phyloP scores from a whole-genome alignment of 2,888 invertebrate species.

The Ectemnius continuus region DNA sequence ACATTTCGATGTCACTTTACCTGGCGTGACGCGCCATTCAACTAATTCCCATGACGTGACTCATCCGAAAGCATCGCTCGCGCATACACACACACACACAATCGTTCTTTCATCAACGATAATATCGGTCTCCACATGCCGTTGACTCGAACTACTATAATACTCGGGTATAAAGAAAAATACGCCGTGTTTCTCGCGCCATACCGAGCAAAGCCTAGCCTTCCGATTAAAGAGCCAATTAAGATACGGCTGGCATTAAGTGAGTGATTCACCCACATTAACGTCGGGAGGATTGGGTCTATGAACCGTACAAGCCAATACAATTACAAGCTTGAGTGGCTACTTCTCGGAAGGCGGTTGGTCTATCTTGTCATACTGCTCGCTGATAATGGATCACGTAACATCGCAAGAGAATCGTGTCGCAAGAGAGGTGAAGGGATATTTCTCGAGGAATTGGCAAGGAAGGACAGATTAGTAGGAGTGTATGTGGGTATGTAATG shows the following conservation, averaged over 20 bases:
- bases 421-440: too few species aligned
- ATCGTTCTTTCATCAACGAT: conserved; percentile 15
- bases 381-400: too few species aligned
- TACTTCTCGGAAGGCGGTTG: too few species aligned
- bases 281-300: too few species aligned
- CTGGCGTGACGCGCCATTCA: conserved; percentile 46
- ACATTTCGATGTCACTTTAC: conserved; percentile 49
- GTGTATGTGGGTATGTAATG: not conserved
- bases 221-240: conserved; percentile 1
- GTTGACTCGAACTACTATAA: conserved; percentile 7
- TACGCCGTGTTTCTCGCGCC: not conserved
- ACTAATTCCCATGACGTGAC: conserved; percentile 56
- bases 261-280: too few species aligned
- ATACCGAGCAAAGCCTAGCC: not conserved
- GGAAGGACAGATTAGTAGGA: not conserved
- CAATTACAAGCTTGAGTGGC: too few species aligned
- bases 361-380: too few species aligned
- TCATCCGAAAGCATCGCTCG: conserved; percentile 30
- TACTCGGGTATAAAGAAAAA: conserved; percentile 4
- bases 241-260: not conserved
- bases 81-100: conserved; percentile 17
- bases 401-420: too few species aligned
- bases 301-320: too few species aligned
- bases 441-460: too few species aligned
- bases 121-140: conserved; percentile 28